Evolutionary conservation across 92 coral and sea anemone species (phyloP).

Genomic region (Phenganax subtilis): DNA sequence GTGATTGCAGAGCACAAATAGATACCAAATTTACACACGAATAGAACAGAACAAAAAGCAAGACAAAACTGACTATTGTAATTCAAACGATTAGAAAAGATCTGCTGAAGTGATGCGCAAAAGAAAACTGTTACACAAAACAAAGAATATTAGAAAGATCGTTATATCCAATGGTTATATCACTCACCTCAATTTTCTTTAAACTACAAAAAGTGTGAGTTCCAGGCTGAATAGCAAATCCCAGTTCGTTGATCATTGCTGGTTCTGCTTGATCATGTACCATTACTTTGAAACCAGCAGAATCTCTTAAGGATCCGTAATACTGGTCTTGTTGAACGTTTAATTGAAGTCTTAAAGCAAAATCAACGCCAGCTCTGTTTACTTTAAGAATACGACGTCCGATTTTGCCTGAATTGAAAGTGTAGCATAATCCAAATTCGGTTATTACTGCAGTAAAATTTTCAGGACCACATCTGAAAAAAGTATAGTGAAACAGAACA

Average conservation of each 20-base stretch:
- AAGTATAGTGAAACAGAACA: background rate
- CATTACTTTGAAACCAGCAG: conserved; percentile 99
- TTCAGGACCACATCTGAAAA: conserved; percentile 77
- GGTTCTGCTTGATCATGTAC: conserved; percentile 99
- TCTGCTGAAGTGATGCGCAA: too few relatives aligned
- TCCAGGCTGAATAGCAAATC: conserved; percentile 97
- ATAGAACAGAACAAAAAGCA: too few relatives aligned
- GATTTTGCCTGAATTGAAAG: conserved; percentile 80
- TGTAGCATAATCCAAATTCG: conserved; percentile 92
- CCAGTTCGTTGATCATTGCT: conserved; percentile 96
- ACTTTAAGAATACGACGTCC: conserved; percentile 81
- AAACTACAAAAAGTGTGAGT: conserved; percentile 96
- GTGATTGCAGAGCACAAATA: too few relatives aligned
- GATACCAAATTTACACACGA: too few relatives aligned
- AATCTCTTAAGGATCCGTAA: conserved; percentile 88
- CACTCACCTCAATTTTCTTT: conserved; percentile 79
- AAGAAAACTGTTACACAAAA: too few relatives aligned
- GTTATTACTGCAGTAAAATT: conserved; percentile 96
- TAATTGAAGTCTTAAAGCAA: conserved; percentile 76
- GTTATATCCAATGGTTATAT: background rate
- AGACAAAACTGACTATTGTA: too few relatives aligned
- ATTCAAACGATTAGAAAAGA: too few relatives aligned
- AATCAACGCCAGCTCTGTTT: conserved; percentile 94
- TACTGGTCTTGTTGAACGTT: conserved; percentile 98
- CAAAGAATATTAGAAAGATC: background rate